Evolutionary conservation across 2,888 invertebrate species (phyloP).

Genomic region (Napeogenes inachia): DNA sequence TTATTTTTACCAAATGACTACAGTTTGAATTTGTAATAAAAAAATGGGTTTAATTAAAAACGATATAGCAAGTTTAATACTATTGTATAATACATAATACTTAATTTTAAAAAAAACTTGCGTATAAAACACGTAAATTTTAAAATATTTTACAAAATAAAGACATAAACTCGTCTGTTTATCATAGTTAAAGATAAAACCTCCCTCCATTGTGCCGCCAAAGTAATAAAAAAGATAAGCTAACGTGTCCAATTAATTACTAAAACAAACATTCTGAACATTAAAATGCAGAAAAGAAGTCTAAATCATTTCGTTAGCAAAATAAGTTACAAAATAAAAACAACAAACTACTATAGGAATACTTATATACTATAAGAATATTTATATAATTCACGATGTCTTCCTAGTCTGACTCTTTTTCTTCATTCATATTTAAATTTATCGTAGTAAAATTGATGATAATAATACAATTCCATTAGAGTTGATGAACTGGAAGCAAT

Average conservation of each 20-base stretch:
- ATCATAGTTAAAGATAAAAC: slow-evolving; percentile 26
- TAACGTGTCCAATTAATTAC: slow-evolving; percentile 39
- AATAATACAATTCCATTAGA: slow-evolving; percentile 12
- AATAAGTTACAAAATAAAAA: not conserved
- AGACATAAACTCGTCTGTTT: slow-evolving; percentile 16
- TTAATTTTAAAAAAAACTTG: no score
- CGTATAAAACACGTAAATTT: not conserved
- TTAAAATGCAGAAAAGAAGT: no score
- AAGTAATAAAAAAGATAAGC: slow-evolving; percentile 43
- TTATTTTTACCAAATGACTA: no score
- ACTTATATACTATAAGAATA: no score
- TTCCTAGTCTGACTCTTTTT: not conserved
- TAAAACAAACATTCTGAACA: slow-evolving; percentile 36
- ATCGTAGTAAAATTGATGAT: slow-evolving; percentile 4
- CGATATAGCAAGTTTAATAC: no score
- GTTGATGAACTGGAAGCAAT: slow-evolving; percentile 17
- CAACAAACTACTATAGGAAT: no score
- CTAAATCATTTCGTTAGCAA: not conserved
- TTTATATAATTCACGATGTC: not conserved
- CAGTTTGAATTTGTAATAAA: no score
- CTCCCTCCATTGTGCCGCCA: slow-evolving; percentile 34
- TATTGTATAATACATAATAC: no score
- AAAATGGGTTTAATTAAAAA: no score
- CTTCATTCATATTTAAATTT: slow-evolving; percentile 1
- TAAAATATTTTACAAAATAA: not conserved